Evolutionary conservation across 2,113 vertebrate species (phyloP), one percentile per base, ranked within the genome.

Genomic region (Cisticola juncidis): DNA sequence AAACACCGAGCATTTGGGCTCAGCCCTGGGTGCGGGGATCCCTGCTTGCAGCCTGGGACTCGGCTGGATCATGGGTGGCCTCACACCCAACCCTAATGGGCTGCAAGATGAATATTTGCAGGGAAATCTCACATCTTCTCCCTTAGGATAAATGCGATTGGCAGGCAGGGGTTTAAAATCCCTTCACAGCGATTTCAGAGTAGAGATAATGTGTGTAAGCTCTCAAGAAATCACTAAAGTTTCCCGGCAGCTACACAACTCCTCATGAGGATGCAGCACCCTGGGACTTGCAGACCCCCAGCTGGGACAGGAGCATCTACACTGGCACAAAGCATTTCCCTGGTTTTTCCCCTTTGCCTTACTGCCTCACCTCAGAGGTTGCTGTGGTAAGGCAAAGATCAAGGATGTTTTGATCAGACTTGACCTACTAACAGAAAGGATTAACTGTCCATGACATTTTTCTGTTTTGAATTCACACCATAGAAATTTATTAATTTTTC

Each of bases 1-100:
- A 4, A 51, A 25, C 35, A 17, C 12, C 0, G 0, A 24, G 24
- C 11, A 50, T 8, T 11, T 2, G 0, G 36, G 28, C 42, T 40
- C 44, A 44, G 26, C 14, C 15, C 29, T 10, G 38, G 29, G 40
- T 36, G 8, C 8, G 5, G 13, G 29, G 18, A 54, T 5, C 1
- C 22, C 50, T 66, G 17, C 20, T 16, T 28, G 8, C 4, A 2
- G 47, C 44, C 56, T 24, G 14, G 17, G 28, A 35, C 33, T 54
- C 26, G 2, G 33, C 44, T 86, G 48, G 33, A 29, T 0, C 3
- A 64, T 33, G 51, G 23, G 62, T 42, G 35, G 42, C 66, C 71
- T 71, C 70, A n/a, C 7, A 12, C 11, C 12, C 61, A 58, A 5
- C 5, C 36, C 36, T 42, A 17, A 74, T 8, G 29, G 21, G 33